Conservation (phyloP, 2,888 invertebrate species). For the Drosophila barbarae region DNA sequence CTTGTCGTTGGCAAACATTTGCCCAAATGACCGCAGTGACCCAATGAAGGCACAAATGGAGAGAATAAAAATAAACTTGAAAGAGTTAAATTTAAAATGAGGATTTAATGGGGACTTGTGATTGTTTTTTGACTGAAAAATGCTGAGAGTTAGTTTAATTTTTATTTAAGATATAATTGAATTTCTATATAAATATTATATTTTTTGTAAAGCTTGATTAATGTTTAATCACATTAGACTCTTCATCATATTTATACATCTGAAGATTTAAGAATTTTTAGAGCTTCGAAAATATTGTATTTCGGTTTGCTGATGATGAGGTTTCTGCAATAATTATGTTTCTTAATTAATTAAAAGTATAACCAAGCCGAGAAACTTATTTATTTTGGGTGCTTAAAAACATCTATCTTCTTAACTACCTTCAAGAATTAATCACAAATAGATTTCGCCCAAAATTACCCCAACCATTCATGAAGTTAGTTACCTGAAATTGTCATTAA, state of each 20-base stretch:
- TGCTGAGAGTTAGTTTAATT: not conserved
- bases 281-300: not conserved
- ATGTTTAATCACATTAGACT: no score
- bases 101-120: not conserved
- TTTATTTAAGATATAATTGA: not conserved
- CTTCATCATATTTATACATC: not conserved
- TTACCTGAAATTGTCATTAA: constrained; percentile 8
- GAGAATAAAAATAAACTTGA: constrained; percentile 19
- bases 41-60: constrained; percentile 31
- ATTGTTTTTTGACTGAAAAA: not conserved
- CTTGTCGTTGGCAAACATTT: constrained; percentile 65
- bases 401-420: not conserved
- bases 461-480: not conserved
- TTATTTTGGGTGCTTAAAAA: not conserved
- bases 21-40: constrained; percentile 56
- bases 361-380: not conserved
- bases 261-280: no score
- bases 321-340: not conserved
- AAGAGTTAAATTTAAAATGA: constrained; percentile 13
- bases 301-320: not conserved
- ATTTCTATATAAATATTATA: no score
- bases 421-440: not conserved
- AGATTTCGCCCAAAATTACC: not conserved
- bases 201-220: no score
- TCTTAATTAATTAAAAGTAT: no score